A percentile compares a stretch with the other conserved stretches of the same genome.
phyloP scores from a whole-genome alignment of 2,888 invertebrate genomes.

The Bellardia bayeri region DNA sequence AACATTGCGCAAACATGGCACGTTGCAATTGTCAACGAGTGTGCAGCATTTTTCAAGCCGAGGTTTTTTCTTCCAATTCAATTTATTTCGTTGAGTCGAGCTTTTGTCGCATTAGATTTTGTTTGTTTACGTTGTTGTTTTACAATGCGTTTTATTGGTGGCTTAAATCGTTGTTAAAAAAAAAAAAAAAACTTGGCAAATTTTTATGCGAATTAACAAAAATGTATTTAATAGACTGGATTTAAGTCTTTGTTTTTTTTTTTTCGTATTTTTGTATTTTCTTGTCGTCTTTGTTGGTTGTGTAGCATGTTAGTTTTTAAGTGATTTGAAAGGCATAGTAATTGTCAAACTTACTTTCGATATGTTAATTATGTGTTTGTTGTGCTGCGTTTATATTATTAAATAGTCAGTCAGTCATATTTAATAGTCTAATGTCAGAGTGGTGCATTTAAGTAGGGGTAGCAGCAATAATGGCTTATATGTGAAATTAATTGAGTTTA shows the following conservation, averaged over 20 bases:
- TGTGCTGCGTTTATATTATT: slow-evolving; percentile 23
- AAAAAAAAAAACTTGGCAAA: slow-evolving; percentile 47
- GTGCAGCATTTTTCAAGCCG: slow-evolving; percentile 56
- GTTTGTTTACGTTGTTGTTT: slow-evolving; percentile 58
- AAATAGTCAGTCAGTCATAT: slow-evolving; percentile 12
- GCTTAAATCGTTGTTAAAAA: background rate
- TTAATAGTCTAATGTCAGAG: background rate
- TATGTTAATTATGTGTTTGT: slow-evolving; percentile 69
- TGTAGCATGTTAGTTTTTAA: slow-evolving; percentile 31
- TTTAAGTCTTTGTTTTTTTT: slow-evolving; percentile 18
- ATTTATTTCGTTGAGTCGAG: slow-evolving; percentile 26
- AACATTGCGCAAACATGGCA: slow-evolving; percentile 72
- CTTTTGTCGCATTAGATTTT: slow-evolving; percentile 59
- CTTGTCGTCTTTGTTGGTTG: background rate
- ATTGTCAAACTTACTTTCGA: slow-evolving; percentile 70
- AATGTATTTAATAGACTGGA: slow-evolving; percentile 58
- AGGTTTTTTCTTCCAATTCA: background rate
- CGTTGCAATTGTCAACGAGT: slow-evolving; percentile 72
- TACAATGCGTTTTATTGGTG: slow-evolving; percentile 59
- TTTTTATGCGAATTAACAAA: slow-evolving; percentile 65
- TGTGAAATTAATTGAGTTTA: no score
- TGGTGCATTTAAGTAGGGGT: background rate
- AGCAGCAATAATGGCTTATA: background rate
- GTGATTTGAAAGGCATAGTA: slow-evolving; percentile 62
- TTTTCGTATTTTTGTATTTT: background rate